A percentile compares a stretch with the other conserved stretches of the same genome.
These are phyloP conservation scores for Lepeophtheirus nordmannii DNA, from an alignment of 2,888 invertebrate genomes.

Conservation along the genomic window DNA sequence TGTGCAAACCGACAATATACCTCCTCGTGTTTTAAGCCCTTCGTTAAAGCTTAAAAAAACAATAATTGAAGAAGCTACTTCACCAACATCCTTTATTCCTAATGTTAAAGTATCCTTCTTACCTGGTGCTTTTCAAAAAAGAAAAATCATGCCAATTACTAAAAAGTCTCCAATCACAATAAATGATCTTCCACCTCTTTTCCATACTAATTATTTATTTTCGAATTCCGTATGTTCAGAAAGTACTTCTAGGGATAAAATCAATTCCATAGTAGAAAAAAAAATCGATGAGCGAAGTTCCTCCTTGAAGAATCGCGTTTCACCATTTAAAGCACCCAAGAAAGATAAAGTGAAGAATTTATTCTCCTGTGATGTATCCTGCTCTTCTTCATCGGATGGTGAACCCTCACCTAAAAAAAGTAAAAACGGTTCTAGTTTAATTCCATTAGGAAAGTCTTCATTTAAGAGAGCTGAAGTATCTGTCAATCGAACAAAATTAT, in stretches of 20 bases:
- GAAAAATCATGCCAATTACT: neutral
- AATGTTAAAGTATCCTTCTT: neutral
- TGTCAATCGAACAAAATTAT: neutral
- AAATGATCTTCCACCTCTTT: neutral
- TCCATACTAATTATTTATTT: too few relatives aligned
- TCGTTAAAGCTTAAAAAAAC: neutral
- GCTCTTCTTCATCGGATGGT: neutral
- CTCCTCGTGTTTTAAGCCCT: neutral
- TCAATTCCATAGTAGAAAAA: too few relatives aligned
- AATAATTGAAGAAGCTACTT: neutral
- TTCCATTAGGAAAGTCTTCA: neutral
- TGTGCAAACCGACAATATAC: neutral
- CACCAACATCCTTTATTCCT: neutral
- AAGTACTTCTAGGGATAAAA: too few relatives aligned
- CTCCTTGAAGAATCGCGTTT: neutral
- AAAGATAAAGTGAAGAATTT: too few relatives aligned
- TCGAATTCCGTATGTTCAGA: too few relatives aligned
- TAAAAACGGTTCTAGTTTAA: neutral
- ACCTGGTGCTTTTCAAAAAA: neutral
- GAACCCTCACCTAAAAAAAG: slow-evolving; percentile 3
- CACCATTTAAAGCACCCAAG: neutral
- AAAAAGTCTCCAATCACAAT: neutral
- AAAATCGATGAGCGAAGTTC: neutral
- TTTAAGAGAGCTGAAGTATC: neutral
- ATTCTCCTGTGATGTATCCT: neutral